These are phyloP conservation scores for Porites australiensis DNA, from an alignment of 64 coral and sea anemone genomes.

Conservation along the genomic window DNA sequence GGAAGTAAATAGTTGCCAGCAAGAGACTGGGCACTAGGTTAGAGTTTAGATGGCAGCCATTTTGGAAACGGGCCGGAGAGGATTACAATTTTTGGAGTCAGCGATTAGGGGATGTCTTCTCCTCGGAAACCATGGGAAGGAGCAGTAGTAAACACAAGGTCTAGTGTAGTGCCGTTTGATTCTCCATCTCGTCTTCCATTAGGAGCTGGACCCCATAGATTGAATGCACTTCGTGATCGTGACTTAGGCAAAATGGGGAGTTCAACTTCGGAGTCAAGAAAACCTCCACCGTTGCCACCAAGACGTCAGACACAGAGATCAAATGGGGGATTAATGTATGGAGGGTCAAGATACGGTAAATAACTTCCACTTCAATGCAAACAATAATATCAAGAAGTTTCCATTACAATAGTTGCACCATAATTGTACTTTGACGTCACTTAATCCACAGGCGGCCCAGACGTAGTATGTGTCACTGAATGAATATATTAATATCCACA, in stretches of 20 bases:
- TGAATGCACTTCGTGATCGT: conserved; percentile 7
- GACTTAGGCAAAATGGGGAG: background rate
- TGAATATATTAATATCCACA: too few relatives aligned
- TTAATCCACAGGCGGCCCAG: too few relatives aligned
- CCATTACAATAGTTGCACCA: too few relatives aligned
- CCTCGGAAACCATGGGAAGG: conserved; percentile 92
- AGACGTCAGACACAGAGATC: conserved; percentile 71
- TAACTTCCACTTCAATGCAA: too few relatives aligned
- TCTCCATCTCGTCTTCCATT: conserved; percentile 61
- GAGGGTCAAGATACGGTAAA: conserved; percentile 74
- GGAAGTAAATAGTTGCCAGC: background rate
- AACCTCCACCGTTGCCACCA: conserved; percentile 70
- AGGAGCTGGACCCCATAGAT: conserved; percentile 3
- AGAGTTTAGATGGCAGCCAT: background rate
- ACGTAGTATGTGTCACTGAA: too few relatives aligned
- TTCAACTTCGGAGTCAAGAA: conserved; percentile 4
- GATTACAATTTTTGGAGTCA: background rate
- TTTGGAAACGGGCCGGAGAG: background rate
- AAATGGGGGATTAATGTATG: conserved; percentile 56
- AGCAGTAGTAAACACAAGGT: conserved; percentile 77
- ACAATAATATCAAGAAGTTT: too few relatives aligned
- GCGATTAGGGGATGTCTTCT: conserved; percentile 63
- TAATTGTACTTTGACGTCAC: too few relatives aligned
- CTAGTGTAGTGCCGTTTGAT: conserved; percentile 36
- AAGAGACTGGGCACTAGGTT: background rate